Base-by-base conservation (phyloP, 92 coral and sea anemone genomes). In the Micromussa lordhowensis region DNA sequence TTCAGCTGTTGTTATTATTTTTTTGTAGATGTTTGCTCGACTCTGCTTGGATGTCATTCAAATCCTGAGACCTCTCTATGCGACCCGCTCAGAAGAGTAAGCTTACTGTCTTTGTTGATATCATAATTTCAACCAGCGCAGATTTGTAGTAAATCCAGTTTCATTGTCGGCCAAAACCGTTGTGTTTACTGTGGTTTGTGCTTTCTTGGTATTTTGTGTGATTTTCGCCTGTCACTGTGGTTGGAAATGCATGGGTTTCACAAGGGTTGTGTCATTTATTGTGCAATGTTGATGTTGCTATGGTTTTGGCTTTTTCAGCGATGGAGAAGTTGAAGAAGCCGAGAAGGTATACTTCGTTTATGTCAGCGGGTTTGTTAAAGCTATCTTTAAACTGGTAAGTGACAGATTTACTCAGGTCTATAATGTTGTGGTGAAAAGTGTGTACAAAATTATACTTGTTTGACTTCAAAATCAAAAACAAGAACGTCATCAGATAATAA, bases 31-130 rank as follows among this genome's bases (percentile, higher is more conserved):
- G 99, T 93, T 97, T 77, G 98, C 96, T 24, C 94, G 98, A 17
- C 90, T 97, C 51, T 96, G 99, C 86, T 92, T 95, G 44, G 98
- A 98, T 75, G 99, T 97, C 31, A 91, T 98, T 68, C 98, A 98
- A 87, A 94, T 95, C 28, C 96, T 96, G 68, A 89, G 98, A n/a
- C 95, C 94, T 29, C 91, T 92, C 35, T 96, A 98, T 69, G 87
- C 77, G 17, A 79, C 85, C 32, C 69, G 88, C 3, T 81, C 90
- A 16, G 94, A 94, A 36, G 95, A 94, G 99, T 98, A 83, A 29
- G 38, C 18, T 32, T 22, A 19, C 9, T 71, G 0, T 29, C 55
- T 32, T 77, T 58, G 49, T n/a, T 78, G 57, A 10, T 4, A 13
- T 11, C 31, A 57, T 19, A 58, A 58, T 22, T 58, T 58, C 6